Percentiles rank a stretch among this genome's conserved stretches.
Evolutionary conservation across 2,113 vertebrate genomes (phyloP).

Genomic region (Sceloporus undulatus): DNA sequence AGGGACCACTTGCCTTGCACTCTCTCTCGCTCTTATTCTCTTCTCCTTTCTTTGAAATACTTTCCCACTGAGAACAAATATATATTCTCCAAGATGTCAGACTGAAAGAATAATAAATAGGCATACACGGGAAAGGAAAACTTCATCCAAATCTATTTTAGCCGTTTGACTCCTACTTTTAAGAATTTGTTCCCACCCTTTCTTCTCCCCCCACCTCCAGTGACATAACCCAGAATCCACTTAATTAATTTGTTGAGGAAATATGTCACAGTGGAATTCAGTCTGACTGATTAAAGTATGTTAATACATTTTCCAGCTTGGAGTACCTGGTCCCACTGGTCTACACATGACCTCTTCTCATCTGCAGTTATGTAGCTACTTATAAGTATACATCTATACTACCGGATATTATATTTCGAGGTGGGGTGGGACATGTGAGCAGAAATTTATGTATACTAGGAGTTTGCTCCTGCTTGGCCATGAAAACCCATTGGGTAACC

Average conservation of each 20-base stretch:
- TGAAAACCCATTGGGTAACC: too few relatives aligned
- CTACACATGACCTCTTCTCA: constrained; percentile 69
- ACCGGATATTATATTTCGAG: constrained; percentile 41
- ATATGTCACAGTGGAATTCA: constrained; percentile 82
- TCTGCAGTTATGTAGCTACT: constrained; percentile 66
- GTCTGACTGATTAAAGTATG: constrained; percentile 82
- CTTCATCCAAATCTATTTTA: background rate
- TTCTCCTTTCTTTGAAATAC: background rate
- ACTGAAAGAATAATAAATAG: background rate
- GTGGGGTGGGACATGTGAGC: constrained; percentile 5
- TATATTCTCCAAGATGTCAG: constrained; percentile 16
- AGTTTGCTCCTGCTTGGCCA: background rate
- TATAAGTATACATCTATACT: constrained; percentile 65
- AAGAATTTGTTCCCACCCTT: constrained; percentile 24
- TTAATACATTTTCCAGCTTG: constrained; percentile 75
- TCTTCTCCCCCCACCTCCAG: constrained; percentile 58
- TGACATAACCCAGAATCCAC: constrained; percentile 78
- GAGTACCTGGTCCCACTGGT: constrained; percentile 67
- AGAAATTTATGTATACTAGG: constrained; percentile 46
- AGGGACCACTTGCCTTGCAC: background rate
- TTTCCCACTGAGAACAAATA: background rate
- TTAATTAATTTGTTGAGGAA: constrained; percentile 82
- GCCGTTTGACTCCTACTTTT: background rate
- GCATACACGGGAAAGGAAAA: background rate
- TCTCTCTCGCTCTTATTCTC: background rate